These are phyloP conservation scores for Sphenodon punctatus DNA, from an alignment of 2,797 vertebrate genomes.

Conservation along the genomic window DNA sequence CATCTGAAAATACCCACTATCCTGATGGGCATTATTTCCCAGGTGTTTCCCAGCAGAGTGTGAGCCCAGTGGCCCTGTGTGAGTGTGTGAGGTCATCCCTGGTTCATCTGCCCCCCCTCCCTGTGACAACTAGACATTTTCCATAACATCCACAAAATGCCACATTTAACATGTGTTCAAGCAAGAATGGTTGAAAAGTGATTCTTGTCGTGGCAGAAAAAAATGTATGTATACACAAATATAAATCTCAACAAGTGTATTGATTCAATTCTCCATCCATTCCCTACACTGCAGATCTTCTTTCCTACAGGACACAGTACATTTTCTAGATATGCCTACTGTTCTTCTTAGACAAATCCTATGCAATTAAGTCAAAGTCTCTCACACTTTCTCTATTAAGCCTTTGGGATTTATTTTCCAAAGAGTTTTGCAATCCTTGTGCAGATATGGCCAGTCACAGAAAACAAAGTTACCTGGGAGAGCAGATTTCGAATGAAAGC, in stretches of 20 bases:
- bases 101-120: no score
- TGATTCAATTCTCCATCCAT: neutral
- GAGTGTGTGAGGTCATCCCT: no score
- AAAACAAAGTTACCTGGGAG: neutral
- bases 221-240: neutral
- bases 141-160: neutral
- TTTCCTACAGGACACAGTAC: neutral
- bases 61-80: no score
- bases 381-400: slow-evolving; percentile 55
- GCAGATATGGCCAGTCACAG: neutral
- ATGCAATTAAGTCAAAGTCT: slow-evolving; percentile 11
- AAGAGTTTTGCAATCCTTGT: neutral
- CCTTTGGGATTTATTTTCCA: slow-evolving; percentile 27
- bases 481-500: neutral
- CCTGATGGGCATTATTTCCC: no score
- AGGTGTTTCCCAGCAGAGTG: no score
- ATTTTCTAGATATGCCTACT: slow-evolving; percentile 4
- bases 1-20: no score
- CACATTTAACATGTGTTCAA: neutral
- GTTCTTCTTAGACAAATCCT: neutral
- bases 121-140: neutral
- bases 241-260: neutral
- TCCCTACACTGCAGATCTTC: neutral
- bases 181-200: neutral
- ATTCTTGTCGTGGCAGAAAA: neutral